phyloP scores from a whole-genome alignment of 2,797 vertebrate species.

The Coilia nasus region DNA sequence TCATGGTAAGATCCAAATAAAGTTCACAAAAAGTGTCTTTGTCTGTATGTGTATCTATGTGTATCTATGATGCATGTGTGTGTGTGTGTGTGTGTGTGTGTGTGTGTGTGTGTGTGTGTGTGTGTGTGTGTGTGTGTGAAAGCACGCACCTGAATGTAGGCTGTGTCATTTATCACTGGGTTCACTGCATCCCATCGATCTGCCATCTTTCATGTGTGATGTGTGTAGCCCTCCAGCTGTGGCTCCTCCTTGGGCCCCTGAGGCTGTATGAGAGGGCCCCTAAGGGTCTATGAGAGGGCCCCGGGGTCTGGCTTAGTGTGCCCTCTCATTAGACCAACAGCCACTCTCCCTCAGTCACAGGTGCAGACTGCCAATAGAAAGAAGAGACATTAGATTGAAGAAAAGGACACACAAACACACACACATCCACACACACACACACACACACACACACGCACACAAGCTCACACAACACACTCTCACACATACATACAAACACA shows the following conservation, averaged over 20 bases:
- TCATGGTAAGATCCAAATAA: no score
- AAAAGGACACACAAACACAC: no score
- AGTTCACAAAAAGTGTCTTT: no score
- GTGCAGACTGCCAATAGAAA: neutral
- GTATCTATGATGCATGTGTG: neutral
- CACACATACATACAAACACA: no score
- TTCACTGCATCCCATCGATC: neutral
- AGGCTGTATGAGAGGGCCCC: neutral
- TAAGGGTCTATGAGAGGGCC: neutral
- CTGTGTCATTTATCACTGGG: neutral
- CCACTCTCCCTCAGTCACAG: neutral
- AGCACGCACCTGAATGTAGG: neutral
- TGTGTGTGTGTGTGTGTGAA: neutral
- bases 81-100: neutral
- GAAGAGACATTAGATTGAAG: neutral
- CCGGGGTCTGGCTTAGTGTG: neutral
- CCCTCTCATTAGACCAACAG: neutral
- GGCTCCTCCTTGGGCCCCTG: neutral
- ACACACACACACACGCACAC: no score
- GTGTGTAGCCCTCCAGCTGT: neutral
- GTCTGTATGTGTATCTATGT: neutral
- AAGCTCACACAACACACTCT: no score
- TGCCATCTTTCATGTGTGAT: neutral
- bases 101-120: neutral
- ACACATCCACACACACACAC: no score